Evolutionary conservation across 1,140 invertebrate genomes (phyloP), one percentile per base, ranked within the genome.

Genomic region (Zophobas atratus): DNA sequence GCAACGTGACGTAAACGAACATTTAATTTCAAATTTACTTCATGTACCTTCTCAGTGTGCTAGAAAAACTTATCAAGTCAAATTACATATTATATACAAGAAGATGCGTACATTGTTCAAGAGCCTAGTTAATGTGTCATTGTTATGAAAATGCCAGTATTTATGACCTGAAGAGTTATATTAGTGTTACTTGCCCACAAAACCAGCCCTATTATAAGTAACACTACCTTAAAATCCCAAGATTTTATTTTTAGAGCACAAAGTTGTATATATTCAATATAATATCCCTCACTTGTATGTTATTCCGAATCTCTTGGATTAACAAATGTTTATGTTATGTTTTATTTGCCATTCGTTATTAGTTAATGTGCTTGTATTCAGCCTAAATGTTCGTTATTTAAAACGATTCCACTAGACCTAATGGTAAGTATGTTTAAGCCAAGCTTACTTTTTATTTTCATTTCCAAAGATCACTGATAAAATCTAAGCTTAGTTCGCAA

Each of bases 21-120:
- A 48, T 67, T 77, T 77, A 55, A 76, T 82, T 77, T 79, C 79
- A 79, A 46, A 76, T 60, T 72, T 79, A 81, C 79, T 81, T 76
- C 60, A 49, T 82, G 80, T 83, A 83, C 81, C 82, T 83, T 83
- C 76, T 78, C 56, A 48, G 74, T 82, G 75, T 80, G 74, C 55
- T 80, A 70, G 71, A 57, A 51, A 53, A 70, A 51, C 35, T 75
- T 75, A 38, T 46, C 38, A 75, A 60, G 56, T 60, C 57, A 53
- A 55, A 53, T 56, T 71, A 49, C 46, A 72, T 46, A 72, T 6
- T 74, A 57, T 56, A 57, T 75, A 56, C 39, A 20, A 55, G 39
- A 57, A 60, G 41, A 56, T 43, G 39, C 35, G 34, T 74, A 32
- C 56, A 67, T 67, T 60, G 49, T 76, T 63, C 32, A 76, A 75